Percentiles rank a stretch among this genome's conserved stretches.
phyloP scores from a whole-genome alignment of 2,797 vertebrate genomes.

The Tarsius wallacei region DNA sequence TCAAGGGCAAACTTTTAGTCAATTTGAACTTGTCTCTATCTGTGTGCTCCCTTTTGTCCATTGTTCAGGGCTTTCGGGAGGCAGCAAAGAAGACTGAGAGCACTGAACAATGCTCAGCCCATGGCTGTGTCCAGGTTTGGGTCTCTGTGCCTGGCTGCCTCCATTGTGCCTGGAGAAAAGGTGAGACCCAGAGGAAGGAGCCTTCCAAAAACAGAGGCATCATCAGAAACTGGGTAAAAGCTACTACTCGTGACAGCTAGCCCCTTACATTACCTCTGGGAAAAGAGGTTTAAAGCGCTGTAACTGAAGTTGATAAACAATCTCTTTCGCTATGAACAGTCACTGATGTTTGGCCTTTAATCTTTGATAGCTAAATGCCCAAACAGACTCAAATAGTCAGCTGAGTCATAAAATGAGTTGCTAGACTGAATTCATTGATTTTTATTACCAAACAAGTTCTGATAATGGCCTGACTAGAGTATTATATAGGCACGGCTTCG shows the following conservation, averaged over 20 bases:
- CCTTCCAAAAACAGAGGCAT: background rate
- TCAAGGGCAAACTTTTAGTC: background rate
- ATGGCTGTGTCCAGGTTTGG: background rate
- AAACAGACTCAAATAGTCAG: conserved; percentile 49
- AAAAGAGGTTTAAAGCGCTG: background rate
- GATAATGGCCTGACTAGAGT: conserved; percentile 59
- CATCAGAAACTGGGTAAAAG: background rate
- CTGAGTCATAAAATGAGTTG: conserved; percentile 73
- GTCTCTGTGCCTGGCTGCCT: background rate
- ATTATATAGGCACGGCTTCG: background rate
- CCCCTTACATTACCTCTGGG: background rate
- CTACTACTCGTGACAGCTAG: background rate
- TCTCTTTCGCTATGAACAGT: background rate
- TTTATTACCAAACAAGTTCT: conserved; percentile 68
- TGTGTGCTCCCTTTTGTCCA: background rate
- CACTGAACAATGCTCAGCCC: background rate
- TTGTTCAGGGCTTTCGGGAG: no score
- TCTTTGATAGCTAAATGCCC: conserved; percentile 66
- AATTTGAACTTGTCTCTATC: background rate
- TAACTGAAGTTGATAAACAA: background rate
- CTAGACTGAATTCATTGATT: conserved; percentile 77
- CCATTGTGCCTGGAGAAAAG: background rate
- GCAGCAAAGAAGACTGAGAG: background rate
- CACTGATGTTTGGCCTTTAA: conserved; percentile 38
- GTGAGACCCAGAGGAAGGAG: background rate